These are phyloP conservation scores for Labrus mixtus DNA, from an alignment of 2,113 vertebrate species.

Conservation along the genomic window DNA sequence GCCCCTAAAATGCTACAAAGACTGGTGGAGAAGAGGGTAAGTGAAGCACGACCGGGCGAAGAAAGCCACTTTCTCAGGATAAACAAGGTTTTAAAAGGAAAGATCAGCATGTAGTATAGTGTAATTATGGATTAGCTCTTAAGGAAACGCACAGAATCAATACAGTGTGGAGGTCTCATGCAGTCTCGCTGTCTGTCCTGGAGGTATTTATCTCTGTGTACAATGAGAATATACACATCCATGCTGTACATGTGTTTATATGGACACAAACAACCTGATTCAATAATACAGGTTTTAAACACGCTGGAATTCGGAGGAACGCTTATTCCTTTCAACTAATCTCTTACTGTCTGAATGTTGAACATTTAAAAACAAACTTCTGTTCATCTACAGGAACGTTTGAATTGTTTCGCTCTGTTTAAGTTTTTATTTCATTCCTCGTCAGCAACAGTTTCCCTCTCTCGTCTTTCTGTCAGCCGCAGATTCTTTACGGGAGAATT, in stretches of 20 bases:
- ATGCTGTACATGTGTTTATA: too few species aligned
- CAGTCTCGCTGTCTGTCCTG: background rate
- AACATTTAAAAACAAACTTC: too few species aligned
- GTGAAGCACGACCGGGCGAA: constrained; percentile 15
- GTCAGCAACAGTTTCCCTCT: background rate
- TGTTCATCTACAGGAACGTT: too few species aligned
- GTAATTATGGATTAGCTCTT: constrained; percentile 29
- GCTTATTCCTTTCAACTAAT: too few species aligned
- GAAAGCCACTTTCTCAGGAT: background rate
- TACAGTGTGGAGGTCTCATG: constrained; percentile 20
- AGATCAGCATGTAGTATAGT: background rate
- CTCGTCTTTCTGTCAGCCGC: too few species aligned
- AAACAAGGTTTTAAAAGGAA: background rate
- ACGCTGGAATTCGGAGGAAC: too few species aligned
- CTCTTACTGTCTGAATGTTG: too few species aligned
- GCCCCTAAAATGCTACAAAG: constrained; percentile 21
- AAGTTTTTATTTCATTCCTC: background rate
- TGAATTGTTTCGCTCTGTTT: background rate
- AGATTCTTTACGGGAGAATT: too few species aligned
- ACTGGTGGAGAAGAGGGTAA: constrained; percentile 14
- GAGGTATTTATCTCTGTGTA: background rate
- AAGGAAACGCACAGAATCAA: constrained; percentile 18
- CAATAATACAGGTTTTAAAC: too few species aligned
- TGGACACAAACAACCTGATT: background rate
- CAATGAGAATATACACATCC: background rate